Percentiles rank a stretch among this genome's conserved stretches.
Evolutionary conservation across 2,888 invertebrate species (phyloP).

Genomic region (Pollenia labialis): DNA sequence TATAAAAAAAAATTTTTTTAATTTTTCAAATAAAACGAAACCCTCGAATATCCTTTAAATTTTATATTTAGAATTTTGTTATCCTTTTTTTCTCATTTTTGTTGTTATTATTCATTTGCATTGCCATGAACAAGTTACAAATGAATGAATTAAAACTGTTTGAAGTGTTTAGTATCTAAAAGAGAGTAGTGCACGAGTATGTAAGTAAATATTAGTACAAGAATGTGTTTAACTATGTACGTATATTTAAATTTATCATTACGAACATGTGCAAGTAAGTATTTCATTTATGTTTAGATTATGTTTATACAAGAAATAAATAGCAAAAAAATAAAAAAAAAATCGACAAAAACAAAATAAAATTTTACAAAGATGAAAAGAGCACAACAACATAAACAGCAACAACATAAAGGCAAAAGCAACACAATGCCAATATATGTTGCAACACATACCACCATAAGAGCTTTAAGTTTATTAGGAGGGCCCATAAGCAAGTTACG

Average conservation of each 20-base stretch:
- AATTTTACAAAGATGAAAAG: slow-evolving; percentile 24
- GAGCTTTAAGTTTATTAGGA: background rate
- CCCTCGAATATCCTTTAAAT: background rate
- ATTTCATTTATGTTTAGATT: background rate
- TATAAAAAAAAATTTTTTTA: too few relatives aligned
- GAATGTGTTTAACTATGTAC: background rate
- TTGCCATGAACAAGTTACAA: slow-evolving; percentile 46
- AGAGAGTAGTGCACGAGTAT: slow-evolving; percentile 34
- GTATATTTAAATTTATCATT: background rate
- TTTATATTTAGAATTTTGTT: background rate
- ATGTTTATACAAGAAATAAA: slow-evolving; percentile 18
- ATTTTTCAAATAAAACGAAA: too few relatives aligned
- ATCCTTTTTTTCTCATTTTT: background rate
- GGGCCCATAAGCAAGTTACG: background rate
- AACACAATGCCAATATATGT: slow-evolving; percentile 14
- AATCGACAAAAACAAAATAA: slow-evolving; percentile 1
- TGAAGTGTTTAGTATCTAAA: slow-evolving; percentile 61
- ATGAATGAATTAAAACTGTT: slow-evolving; percentile 57
- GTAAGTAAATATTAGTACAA: slow-evolving; percentile 19
- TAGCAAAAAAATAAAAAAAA: background rate
- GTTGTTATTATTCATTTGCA: background rate
- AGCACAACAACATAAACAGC: slow-evolving; percentile 24
- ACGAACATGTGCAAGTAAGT: background rate
- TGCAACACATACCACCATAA: background rate
- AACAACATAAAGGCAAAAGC: background rate